phyloP scores from a whole-genome alignment of 2,113 vertebrate genomes.

The Heteronetta atricapilla region DNA sequence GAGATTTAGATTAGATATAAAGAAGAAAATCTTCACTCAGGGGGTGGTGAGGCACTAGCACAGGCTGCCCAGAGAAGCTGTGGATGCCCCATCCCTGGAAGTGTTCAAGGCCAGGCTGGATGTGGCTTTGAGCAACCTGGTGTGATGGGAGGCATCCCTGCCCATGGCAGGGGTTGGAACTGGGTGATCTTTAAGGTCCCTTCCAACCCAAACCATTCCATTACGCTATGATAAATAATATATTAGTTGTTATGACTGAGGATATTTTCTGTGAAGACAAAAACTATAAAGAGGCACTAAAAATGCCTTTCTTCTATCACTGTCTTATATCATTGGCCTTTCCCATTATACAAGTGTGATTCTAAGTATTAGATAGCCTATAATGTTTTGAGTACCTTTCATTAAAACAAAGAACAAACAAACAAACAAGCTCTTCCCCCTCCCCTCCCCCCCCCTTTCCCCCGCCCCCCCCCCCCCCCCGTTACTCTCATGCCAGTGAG shows the following conservation, averaged over 20 bases:
- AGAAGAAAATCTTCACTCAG: too few relatives aligned
- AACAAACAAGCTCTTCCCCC: not conserved
- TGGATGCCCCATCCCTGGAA: too few relatives aligned
- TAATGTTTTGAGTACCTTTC: not conserved
- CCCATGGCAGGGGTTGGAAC: too few relatives aligned
- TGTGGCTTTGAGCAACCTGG: too few relatives aligned
- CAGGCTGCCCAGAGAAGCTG: too few relatives aligned
- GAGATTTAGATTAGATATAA: too few relatives aligned
- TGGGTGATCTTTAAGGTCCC: too few relatives aligned
- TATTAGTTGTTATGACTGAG: not conserved
- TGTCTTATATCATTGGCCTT: not conserved
- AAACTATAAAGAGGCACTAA: not conserved
- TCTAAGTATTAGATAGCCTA: not conserved
- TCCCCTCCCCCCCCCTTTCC: too few relatives aligned
- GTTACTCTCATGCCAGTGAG: not conserved
- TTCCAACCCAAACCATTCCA: too few relatives aligned
- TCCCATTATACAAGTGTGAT: not conserved
- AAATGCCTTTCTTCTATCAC: not conserved
- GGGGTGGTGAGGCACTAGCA: too few relatives aligned
- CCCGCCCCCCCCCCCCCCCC: not conserved
- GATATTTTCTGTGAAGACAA: not conserved
- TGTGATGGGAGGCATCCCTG: too few relatives aligned
- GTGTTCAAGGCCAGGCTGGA: too few relatives aligned
- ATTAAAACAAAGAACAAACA: not conserved
- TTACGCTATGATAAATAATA: not conserved